A percentile compares a stretch with the other conserved stretches of the same genome.
These are phyloP conservation scores for Pseudopodoces humilis DNA, from an alignment of 2,113 vertebrate species.

Conservation along the genomic window DNA sequence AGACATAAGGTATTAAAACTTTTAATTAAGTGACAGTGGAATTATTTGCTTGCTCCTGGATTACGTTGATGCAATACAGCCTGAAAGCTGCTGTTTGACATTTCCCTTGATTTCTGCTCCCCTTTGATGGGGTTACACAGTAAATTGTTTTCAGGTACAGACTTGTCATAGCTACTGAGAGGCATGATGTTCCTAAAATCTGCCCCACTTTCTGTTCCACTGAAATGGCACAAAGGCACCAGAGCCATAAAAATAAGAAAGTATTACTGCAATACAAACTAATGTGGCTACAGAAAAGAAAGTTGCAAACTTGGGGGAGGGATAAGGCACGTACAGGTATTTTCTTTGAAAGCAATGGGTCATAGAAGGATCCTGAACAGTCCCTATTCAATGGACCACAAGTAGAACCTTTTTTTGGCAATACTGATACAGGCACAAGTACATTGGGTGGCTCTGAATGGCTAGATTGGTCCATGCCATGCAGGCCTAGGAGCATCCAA, in stretches of 20 bases:
- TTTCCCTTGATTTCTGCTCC: conserved; percentile 7
- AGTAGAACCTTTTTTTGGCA: background rate
- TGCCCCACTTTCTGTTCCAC: background rate
- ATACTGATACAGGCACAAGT: background rate
- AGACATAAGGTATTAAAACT: conserved; percentile 56
- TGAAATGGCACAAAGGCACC: background rate
- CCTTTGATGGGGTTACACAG: background rate
- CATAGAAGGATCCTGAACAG: background rate
- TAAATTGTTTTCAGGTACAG: background rate
- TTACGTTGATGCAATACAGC: background rate
- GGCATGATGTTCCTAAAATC: background rate
- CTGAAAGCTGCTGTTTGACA: background rate
- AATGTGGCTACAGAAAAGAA: background rate
- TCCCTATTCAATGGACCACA: accelerated
- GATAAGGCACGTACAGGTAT: background rate
- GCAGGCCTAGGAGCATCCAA: background rate
- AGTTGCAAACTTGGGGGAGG: background rate
- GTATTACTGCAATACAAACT: background rate
- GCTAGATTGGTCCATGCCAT: background rate
- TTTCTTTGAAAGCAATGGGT: background rate
- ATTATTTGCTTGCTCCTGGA: conserved; percentile 31
- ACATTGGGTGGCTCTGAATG: background rate
- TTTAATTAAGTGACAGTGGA: conserved; percentile 51
- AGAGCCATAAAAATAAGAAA: background rate
- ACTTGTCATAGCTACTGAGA: background rate